Evolutionary conservation across 2,797 vertebrate genomes (phyloP), one percentile per base, ranked within the genome.

Genomic region (Oreortyx pictus): DNA sequence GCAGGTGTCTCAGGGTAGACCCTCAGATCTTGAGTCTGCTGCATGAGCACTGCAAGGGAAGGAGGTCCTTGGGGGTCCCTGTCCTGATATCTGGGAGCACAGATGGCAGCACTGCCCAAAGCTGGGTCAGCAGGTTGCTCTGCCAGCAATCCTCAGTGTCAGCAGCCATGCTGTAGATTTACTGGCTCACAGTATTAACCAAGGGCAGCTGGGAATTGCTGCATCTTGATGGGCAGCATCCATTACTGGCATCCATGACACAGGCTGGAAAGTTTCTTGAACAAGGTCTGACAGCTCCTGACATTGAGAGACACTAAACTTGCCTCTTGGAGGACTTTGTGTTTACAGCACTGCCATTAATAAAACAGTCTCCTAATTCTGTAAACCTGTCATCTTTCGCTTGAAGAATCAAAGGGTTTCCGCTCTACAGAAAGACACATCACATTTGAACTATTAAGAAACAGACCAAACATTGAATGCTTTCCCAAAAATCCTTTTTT

Each of bases 381-480:
- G 73, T 94, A 88, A 94, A 96, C 72, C 76, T 78, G 90, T 79
- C 91, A 93, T 66, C 62, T 87, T 83, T 70, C 0, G 2, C 88
- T 59, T 90, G 86, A 92, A 88, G 72, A 95, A 95, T 95, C 94
- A 93, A 95, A 96, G 88, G 14, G 12, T 86, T 94, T 86, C 67
- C 91, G 80, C 44, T 94, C 74, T 77, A 88, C 85, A 84, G 81
- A 96, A 88, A 92, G 89, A 89, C 82, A 82, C 29, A 87, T 88
- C 76, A 75, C 88, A 94, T 92, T 91, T 91, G 81, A 88, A 90
- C 88, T 91, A 84, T 83, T 93, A 70, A 94, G 93, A 84, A 46
- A 0, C 60, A 96, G 78, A 90, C 67, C 78, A 88, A 94, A 88
- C 83, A 91, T 3, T 20, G 64, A 94, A 24, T 86, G 79, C 74